Conservation (phyloP, 2,113 vertebrate genomes). For the Tyrannus savana region DNA sequence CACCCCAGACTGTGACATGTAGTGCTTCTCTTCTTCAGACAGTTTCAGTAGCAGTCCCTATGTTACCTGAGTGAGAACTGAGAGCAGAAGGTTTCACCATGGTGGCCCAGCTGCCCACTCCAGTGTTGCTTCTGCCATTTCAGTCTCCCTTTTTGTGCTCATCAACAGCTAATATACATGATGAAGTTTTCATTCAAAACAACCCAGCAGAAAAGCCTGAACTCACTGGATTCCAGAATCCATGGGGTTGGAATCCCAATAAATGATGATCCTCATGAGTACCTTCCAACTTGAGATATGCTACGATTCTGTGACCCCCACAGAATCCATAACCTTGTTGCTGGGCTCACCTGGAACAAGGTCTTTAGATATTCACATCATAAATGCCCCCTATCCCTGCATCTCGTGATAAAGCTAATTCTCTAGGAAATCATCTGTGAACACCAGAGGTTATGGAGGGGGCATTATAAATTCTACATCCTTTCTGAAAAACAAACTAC, state of each 20-base stretch:
- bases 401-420: not conserved
- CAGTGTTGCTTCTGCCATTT: not conserved
- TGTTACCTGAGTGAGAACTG: fast-evolving
- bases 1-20: not conserved
- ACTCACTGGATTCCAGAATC: fast-evolving
- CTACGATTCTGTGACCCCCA: not conserved
- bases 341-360: not conserved
- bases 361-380: not conserved
- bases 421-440: not conserved
- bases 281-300: not conserved
- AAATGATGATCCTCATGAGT: not conserved
- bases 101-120: not conserved
- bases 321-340: not conserved
- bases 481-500: not conserved
- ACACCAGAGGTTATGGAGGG: not conserved
- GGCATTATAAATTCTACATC: not conserved
- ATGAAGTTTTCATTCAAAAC: not conserved
- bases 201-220: not conserved
- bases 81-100: not conserved
- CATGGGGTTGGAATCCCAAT: not conserved
- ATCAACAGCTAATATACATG: not conserved
- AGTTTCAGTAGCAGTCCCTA: not conserved
- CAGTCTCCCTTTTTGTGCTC: not conserved
- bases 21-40: not conserved
- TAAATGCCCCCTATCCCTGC: not conserved